Percentiles rank a stretch among this genome's conserved stretches.
These are phyloP conservation scores for Alfaro cultratus DNA, from an alignment of 2,797 vertebrate genomes.

Conservation along the genomic window DNA sequence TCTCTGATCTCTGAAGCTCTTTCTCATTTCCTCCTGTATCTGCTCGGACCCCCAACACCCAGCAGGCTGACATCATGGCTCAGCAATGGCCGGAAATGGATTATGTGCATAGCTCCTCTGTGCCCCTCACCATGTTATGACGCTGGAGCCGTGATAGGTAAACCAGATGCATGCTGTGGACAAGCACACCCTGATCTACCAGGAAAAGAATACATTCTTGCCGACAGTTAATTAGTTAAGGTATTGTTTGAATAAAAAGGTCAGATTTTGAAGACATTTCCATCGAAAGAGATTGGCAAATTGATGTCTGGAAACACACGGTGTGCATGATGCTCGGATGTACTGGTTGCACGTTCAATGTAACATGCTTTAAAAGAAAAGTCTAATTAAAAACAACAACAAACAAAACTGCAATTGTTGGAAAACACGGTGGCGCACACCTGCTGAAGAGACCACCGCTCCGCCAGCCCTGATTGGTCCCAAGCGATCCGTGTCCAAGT, in stretches of 20 bases:
- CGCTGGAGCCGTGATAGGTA: slow-evolving; percentile 50
- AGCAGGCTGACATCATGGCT: slow-evolving; percentile 66
- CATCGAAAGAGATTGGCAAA: not conserved
- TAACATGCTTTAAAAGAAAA: not conserved
- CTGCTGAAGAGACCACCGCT: slow-evolving; percentile 44
- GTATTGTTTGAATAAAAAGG: too few species aligned
- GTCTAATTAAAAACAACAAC: not conserved
- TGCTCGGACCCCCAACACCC: slow-evolving; percentile 20
- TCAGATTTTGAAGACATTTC: not conserved
- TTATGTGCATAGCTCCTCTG: slow-evolving; percentile 37
- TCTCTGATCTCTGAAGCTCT: slow-evolving; percentile 20
- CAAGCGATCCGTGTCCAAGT: slow-evolving; percentile 38
- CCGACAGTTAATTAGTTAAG: slow-evolving; percentile 4
- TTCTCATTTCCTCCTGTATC: slow-evolving; percentile 11
- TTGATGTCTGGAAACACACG: too few species aligned
- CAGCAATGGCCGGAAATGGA: slow-evolving; percentile 57
- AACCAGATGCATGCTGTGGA: slow-evolving; percentile 67
- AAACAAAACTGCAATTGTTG: not conserved
- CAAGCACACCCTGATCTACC: slow-evolving; percentile 48
- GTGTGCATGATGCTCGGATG: too few species aligned
- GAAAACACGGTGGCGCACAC: slow-evolving; percentile 26
- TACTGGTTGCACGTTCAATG: not conserved
- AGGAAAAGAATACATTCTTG: slow-evolving; percentile 35
- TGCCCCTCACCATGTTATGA: slow-evolving; percentile 43
- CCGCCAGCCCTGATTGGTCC: slow-evolving; percentile 16